Base-by-base conservation (phyloP, 2,888 invertebrate species). In the Lottia gigantea region DNA sequence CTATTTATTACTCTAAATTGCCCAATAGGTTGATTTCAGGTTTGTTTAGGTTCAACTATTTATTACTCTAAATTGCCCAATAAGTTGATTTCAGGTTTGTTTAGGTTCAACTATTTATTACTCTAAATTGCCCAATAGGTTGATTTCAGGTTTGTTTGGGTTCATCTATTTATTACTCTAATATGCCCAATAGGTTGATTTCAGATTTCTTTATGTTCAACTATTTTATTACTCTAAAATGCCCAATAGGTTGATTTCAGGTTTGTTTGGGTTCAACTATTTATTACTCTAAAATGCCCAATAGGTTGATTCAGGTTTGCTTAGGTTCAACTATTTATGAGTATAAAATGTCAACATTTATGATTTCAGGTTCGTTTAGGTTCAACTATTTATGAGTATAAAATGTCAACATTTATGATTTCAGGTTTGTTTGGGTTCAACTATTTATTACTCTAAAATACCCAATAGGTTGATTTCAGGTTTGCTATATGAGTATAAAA, bases 41-140 rank as follows among this genome's bases (percentile, higher is more conserved):
- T 73, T 2, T 89, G 87, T 73, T 88, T 88, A 11, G 40, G 62
- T 2, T 80, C 83, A 76, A 86, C 84, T 68, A 78, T 81, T 46
- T 78, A 74, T 31, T 78, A 81, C 55, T 85, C 84, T 73, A 77
- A 74, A 64, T 80, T 84, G 8, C 85, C 85, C n/a, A 3, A 80
- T 78, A 0, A 84, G 85, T 68, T 86, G 83, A 45, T 80, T 82
- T 7, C 88, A 89, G 68, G 69, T 73, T 2, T 89, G 87, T 72
- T 88, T 88, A 11, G 40, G 62, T 2, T 80, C 83, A 76, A 85
- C 84, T 68, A 78, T 81, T 46, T 78, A 74, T 31, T n/a, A n/a
- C n/a, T n/a, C n/a, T n/a, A n/a, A n/a, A n/a, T n/a, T n/a, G n/a
- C n/a, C n/a, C n/a, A n/a, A n/a, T n/a, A n/a, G n/a, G n/a, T n/a